A percentile compares a stretch with the other conserved stretches of the same genome.
Evolutionary conservation across 2,797 vertebrate genomes (phyloP).

Genomic region (Syncerus caffer): DNA sequence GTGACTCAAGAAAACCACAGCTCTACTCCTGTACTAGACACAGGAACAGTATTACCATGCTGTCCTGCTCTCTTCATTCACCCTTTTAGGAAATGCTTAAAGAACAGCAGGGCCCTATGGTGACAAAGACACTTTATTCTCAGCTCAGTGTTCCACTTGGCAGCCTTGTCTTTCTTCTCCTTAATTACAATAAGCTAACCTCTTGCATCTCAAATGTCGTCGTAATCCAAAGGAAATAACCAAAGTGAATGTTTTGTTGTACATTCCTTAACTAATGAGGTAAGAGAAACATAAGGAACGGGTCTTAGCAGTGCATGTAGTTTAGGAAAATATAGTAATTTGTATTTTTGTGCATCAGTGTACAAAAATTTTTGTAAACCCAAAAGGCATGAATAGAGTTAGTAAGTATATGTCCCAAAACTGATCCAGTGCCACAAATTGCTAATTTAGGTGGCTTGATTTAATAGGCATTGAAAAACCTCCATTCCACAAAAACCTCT

Average conservation of each 20-base stretch:
- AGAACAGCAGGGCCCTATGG: not conserved
- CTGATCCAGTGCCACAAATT: not conserved
- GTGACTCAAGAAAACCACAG: not conserved
- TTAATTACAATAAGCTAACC: not conserved
- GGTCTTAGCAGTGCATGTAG: not conserved
- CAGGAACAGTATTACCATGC: not conserved
- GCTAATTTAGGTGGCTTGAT: not conserved
- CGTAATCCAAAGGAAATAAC: not conserved
- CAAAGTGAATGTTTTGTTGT: not conserved
- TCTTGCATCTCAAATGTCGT: not conserved
- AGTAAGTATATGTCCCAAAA: not conserved
- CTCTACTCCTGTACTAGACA: not conserved
- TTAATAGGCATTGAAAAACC: not conserved
- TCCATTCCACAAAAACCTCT: not conserved
- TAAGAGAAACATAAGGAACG: not conserved
- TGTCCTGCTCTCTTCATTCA: not conserved
- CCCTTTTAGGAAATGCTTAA: not conserved
- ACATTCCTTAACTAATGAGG: not conserved
- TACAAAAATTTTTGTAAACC: not conserved
- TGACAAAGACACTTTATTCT: constrained; percentile 38
- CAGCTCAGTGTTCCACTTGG: not conserved
- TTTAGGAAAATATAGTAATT: not conserved
- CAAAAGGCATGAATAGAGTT: not conserved
- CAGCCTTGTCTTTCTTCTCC: not conserved
- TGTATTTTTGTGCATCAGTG: not conserved